Base-by-base conservation (phyloP, 1,140 invertebrate species). In the Aleiodes sp. region DNA sequence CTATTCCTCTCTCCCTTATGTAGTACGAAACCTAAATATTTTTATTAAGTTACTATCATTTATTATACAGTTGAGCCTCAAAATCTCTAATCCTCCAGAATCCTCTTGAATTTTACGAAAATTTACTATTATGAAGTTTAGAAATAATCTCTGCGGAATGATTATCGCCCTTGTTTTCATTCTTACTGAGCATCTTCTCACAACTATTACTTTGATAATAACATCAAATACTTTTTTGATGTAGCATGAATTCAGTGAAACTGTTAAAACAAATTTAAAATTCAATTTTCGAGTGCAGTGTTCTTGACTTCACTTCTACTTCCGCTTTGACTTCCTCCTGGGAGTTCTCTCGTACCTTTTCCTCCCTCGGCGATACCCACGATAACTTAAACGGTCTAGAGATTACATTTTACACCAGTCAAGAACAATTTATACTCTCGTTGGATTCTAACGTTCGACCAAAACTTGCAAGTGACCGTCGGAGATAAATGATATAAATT, bases 401-500 rank as follows among this genome's bases (percentile, higher is more conserved):
- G 41, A 46, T 46, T 46, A 46, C 41, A 46, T 46, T 46, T 46
- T 46, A 46, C 41, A 46, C 41, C 41, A 46, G 41, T 46, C 41
- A 4, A 19, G 16, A 19, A 4, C 14, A 46, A 46, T 46, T 46
- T 46, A 46, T 46, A 46, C 41, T 46, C 41, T 14, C 4, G 41
- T 46, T 8, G 41, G 24, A 46, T 46, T 46, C 41, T n/a, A n/a
- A n/a, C n/a, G 52, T n/a, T 31, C 12, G 29, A 9, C 16, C 31
- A 28, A 26, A 66, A 66, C 33, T 31, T 37, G 26, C 16, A 31
- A 57, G 64, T 56, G 19, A 31, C 46, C 19, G n/a, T 19, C 52
- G 41, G 26, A 66, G 61, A 66, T 35, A 66, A 66, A 56, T 24
- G 31, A n/a, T 31, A 66, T 66, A 66, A 57, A 66, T 66, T 56